Evolutionary conservation across 2,888 invertebrate species (phyloP).

Genomic region (Chalcis sispes): DNA sequence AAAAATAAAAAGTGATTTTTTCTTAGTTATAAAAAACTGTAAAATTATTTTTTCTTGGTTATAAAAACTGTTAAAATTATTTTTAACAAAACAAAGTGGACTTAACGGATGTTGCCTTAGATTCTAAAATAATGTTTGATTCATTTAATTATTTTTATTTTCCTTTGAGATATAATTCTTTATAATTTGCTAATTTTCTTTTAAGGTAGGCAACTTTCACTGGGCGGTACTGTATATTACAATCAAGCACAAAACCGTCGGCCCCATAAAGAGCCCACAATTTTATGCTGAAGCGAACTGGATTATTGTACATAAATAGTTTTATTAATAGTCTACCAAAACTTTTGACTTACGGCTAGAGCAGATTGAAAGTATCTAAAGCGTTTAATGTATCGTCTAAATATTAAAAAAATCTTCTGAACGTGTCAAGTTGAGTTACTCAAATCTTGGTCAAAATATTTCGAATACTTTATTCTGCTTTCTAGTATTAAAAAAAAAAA

Average conservation of each 20-base stretch:
- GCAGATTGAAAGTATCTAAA: conserved; percentile 37
- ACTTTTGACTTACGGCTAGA: not conserved
- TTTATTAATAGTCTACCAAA: not conserved
- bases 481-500: not conserved
- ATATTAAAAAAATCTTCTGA: conserved; percentile 17
- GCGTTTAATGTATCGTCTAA: conserved; percentile 8
- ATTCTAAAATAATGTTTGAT: too few species aligned
- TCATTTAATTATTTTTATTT: too few species aligned
- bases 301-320: conserved; percentile 24
- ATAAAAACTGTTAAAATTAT: too few species aligned
- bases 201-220: too few species aligned
- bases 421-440: conserved; percentile 15
- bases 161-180: too few species aligned
- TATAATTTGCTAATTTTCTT: too few species aligned
- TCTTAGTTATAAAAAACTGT: too few species aligned
- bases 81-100: too few species aligned
- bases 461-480: conserved; percentile 1
- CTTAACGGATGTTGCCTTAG: too few species aligned
- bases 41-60: too few species aligned
- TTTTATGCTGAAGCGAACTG: conserved; percentile 33
- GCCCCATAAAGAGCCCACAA: conserved; percentile 12
- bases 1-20: too few species aligned
- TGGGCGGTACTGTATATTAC: conserved; percentile 8
- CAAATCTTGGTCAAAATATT: not conserved
- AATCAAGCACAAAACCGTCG: conserved; percentile 16